Percentiles rank a stretch among this genome's conserved stretches.
phyloP scores from a whole-genome alignment of 1,140 invertebrate genomes.

The Drosophila simulans region DNA sequence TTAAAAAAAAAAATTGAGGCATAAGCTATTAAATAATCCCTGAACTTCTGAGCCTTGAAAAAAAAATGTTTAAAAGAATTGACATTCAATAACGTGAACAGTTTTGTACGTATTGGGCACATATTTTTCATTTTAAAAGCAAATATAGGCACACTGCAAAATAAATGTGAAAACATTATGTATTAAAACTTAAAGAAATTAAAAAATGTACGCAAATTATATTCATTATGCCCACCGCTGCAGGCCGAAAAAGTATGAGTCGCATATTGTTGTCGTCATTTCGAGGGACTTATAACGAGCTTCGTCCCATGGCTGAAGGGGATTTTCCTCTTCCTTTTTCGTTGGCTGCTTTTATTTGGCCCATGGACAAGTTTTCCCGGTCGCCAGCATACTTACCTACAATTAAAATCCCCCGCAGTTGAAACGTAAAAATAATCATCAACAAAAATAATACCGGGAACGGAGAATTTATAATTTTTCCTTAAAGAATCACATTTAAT shows the following conservation, averaged over 20 bases:
- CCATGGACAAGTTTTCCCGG: constrained; percentile 51
- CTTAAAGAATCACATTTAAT: constrained; percentile 46
- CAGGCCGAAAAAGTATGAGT: constrained; percentile 33
- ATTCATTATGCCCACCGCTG: constrained; percentile 5
- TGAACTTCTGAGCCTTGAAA: neutral
- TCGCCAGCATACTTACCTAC: constrained; percentile 56
- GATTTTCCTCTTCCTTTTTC: constrained; percentile 32
- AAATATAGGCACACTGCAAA: neutral
- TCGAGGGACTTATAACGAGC: constrained; percentile 42
- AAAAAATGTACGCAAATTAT: constrained; percentile 21
- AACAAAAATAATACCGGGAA: constrained; percentile 39
- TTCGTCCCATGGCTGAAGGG: constrained; percentile 22
- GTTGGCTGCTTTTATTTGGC: constrained; percentile 40
- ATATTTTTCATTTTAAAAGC: too few relatives aligned
- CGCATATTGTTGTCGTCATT: constrained; percentile 38
- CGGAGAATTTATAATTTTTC: constrained; percentile 33
- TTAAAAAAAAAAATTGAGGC: constrained; percentile 1
- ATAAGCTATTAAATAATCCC: constrained; percentile 5
- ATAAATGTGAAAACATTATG: neutral
- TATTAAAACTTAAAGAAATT: constrained; percentile 24
- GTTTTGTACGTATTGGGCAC: neutral
- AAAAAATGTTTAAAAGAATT: neutral
- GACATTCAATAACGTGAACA: neutral
- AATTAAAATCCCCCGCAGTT: constrained; percentile 62
- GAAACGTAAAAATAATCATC: constrained; percentile 67